A percentile compares a stretch with the other conserved stretches of the same genome.
Conservation (phyloP, 1,140 invertebrate genomes). For the Pomacea maculata region DNA sequence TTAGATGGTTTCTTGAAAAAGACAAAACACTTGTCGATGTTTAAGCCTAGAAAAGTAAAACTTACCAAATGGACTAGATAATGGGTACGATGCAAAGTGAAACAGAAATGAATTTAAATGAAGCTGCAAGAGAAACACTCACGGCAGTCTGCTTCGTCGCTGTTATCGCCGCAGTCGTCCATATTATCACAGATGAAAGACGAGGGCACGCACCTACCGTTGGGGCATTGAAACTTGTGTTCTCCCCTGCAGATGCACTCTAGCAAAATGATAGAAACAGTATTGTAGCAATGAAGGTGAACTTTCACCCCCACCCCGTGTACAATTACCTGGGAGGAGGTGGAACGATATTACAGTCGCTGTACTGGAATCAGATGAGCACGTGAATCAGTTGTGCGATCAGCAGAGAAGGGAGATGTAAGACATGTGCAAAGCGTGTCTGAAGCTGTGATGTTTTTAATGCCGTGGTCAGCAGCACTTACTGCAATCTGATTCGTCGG, state of each 20-base stretch:
- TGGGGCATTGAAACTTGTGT: slow-evolving; percentile 73
- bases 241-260: slow-evolving; percentile 10
- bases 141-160: slow-evolving; percentile 70
- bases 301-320: neutral
- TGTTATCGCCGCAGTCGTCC: slow-evolving; percentile 75
- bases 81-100: too few species aligned
- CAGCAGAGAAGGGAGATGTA: neutral
- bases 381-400: too few species aligned
- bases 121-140: neutral
- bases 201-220: slow-evolving; percentile 73
- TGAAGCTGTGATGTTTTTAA: neutral
- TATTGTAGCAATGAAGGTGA: neutral
- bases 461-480: slow-evolving; percentile 7
- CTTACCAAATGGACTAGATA: too few species aligned
- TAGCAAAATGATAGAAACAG: neutral
- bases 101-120: neutral
- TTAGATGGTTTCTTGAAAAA: too few species aligned
- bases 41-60: too few species aligned
- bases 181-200: slow-evolving; percentile 77
- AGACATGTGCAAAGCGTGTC: neutral
- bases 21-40: too few species aligned
- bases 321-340: too few species aligned
- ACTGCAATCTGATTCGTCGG: slow-evolving; percentile 47
- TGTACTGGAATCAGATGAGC: too few species aligned
- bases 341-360: too few species aligned